These are phyloP conservation scores for Chlorocebus sabaeus DNA, from an alignment of 2,113 vertebrate genomes.

Conservation along the genomic window DNA sequence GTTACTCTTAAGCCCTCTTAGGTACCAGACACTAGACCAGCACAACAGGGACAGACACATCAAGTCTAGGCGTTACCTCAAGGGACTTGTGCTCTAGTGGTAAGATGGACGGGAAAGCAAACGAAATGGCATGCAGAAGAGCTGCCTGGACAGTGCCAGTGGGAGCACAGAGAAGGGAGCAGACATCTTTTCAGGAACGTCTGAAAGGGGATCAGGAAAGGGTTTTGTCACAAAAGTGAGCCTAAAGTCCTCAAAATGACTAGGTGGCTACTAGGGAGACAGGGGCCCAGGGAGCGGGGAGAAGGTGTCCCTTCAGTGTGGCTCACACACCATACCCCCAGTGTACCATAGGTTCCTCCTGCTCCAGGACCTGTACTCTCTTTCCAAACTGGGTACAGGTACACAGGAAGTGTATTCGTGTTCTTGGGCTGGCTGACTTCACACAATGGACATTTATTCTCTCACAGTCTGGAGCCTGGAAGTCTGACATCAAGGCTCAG, in stretches of 20 bases:
- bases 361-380: neutral
- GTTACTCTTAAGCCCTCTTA: neutral
- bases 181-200: neutral
- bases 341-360: neutral
- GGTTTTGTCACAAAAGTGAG: neutral
- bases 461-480: neutral
- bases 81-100: neutral
- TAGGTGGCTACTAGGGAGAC: neutral
- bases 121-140: neutral
- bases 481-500: neutral
- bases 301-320: neutral
- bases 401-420: neutral
- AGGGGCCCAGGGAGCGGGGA: accelerated
- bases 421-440: neutral
- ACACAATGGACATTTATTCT: neutral
- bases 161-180: neutral
- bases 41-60: neutral
- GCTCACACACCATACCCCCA: neutral
- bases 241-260: neutral
- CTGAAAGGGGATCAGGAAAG: neutral
- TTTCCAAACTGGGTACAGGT: neutral
- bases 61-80: neutral
- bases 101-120: neutral
- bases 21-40: neutral
- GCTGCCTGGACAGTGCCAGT: neutral